Base-by-base conservation (phyloP, 2,888 invertebrate genomes). In the Ctena decussata region DNA sequence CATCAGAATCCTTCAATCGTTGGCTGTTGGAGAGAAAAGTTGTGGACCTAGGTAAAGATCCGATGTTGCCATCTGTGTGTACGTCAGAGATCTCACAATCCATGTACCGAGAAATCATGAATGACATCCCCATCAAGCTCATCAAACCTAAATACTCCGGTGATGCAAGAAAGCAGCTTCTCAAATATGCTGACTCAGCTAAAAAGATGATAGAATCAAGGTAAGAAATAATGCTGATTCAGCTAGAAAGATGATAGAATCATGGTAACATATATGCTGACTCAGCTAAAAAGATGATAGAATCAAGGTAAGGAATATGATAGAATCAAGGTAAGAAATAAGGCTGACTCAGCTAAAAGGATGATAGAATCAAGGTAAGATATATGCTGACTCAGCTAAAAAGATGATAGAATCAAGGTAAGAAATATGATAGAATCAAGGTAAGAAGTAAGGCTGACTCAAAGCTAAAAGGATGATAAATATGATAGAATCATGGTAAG, bases 81-180 rank as follows among this genome's bases (percentile, higher is more conserved):
- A 97, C 97, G 91, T 98, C 98, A 0, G 99, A 99, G 96, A 97
- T 99, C 92, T 99, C 99, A 6, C 97, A 97, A 95, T 98, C 98
- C 0, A 98, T 99, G 99, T 98, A 98, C 96, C 97, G 98, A 89
- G 99, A 99, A 96, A 98, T 99, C 77, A 99, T 99, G 98, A 98
- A 98, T 96, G 99, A 99, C 96, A 98, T 99, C 95, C 99, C 99
- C 15, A 98, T 99, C 84, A 99, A 98, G 96, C 97, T 99, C 84
- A 97, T 98, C n/a, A 97, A 98, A 95, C 99, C 99, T 12, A 98
- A 99, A 96, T 99, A 98, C 94, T 98, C 98, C 2, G 98, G 98
- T 0, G 99, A 99, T 96, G 99, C 99, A 0, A 97, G 99, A 44
- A 99, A 99, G 95, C 99, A 99, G 95, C 96, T 99, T 35, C 98